A percentile compares a stretch with the other conserved stretches of the same genome.
Evolutionary conservation across 2,113 vertebrate genomes (phyloP).

Genomic region (Ahaetulla prasina): DNA sequence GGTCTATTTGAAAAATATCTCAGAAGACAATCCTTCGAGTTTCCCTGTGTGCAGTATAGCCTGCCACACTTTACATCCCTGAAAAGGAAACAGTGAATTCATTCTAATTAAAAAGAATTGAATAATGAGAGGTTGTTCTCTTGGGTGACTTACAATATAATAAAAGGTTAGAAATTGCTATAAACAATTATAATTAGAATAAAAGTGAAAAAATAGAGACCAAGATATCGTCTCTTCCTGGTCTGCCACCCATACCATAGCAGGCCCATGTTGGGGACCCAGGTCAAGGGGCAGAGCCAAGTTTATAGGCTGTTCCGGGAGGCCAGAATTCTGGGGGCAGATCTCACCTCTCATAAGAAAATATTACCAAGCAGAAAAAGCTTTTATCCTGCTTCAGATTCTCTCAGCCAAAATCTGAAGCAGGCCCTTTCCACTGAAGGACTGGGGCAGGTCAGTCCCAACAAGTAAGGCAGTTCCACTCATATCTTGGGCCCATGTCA

Average conservation of each 20-base stretch:
- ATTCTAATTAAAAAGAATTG: background rate
- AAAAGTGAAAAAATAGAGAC: background rate
- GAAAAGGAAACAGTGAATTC: constrained; percentile 7
- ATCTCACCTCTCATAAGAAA: background rate
- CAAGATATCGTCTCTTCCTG: background rate
- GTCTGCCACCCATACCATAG: background rate
- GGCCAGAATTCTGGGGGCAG: background rate
- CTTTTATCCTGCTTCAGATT: background rate
- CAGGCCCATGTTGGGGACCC: background rate
- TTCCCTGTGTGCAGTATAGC: constrained; percentile 68
- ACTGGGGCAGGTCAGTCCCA: too few species aligned
- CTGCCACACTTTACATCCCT: constrained; percentile 84
- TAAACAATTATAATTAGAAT: background rate
- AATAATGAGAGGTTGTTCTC: too few species aligned
- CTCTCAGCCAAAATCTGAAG: background rate
- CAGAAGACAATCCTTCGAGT: too few species aligned
- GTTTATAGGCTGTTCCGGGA: background rate
- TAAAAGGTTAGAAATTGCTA: background rate
- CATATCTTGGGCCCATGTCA: too few species aligned
- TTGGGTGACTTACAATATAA: background rate
- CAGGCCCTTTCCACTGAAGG: too few species aligned
- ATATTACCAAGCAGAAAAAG: background rate
- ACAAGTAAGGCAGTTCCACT: too few species aligned
- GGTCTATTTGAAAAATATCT: too few species aligned
- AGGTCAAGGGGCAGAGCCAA: background rate